Evolutionary conservation across 2,888 invertebrate species (phyloP).

Genomic region (Epirrita christyi): DNA sequence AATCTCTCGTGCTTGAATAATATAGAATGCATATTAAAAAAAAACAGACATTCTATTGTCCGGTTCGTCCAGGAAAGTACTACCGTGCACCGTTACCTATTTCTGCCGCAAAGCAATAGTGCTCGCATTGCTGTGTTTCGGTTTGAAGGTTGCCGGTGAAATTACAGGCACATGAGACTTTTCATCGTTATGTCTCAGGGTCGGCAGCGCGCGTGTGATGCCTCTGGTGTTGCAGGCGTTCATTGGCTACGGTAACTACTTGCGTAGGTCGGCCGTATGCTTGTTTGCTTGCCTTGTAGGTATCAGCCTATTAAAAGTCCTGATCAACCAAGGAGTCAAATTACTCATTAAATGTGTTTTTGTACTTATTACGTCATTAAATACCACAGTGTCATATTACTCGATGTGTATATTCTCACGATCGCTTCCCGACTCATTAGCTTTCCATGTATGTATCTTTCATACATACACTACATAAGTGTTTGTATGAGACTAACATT

Average conservation of each 20-base stretch:
- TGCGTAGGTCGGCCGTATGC: no score
- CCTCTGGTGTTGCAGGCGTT: no score
- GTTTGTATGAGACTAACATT: constrained; percentile 21
- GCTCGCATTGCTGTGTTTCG: neutral
- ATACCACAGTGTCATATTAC: constrained; percentile 22
- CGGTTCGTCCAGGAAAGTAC: neutral
- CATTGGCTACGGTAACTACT: no score
- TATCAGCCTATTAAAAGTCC: no score
- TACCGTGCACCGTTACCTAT: neutral
- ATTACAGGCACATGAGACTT: neutral
- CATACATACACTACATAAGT: neutral
- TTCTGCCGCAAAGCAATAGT: neutral
- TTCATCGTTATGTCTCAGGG: no score
- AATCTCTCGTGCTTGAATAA: no score
- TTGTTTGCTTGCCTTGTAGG: no score
- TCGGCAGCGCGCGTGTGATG: no score
- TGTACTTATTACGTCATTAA: constrained; percentile 19
- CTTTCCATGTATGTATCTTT: constrained; percentile 40
- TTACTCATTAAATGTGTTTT: constrained; percentile 5
- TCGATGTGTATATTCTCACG: constrained; percentile 41
- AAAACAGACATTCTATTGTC: no score
- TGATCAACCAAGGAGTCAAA: neutral
- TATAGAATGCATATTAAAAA: no score
- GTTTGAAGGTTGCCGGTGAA: neutral
- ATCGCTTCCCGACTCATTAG: constrained; percentile 45